Percentiles rank a stretch among this genome's conserved stretches.
Evolutionary conservation across 2,797 vertebrate genomes (phyloP).

Genomic region (Melanotaenia boesemani): DNA sequence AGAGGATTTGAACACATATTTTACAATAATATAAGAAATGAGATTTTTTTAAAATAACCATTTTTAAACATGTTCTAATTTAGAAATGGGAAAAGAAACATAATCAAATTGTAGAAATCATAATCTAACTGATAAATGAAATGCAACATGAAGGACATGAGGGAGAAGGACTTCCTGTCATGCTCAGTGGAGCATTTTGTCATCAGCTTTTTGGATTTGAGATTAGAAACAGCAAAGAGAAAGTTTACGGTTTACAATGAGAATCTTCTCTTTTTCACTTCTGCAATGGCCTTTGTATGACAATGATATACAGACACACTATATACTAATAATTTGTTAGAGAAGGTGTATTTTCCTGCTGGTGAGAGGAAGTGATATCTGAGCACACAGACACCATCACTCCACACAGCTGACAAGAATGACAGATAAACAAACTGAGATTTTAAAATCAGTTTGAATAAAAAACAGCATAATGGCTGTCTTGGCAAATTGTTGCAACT

Average conservation of each 20-base stretch:
- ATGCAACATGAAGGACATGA: not conserved
- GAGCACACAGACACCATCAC: not conserved
- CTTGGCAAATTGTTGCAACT: too few species aligned
- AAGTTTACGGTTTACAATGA: not conserved
- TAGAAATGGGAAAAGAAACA: not conserved
- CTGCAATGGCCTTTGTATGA: slow-evolving; percentile 6
- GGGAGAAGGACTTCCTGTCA: not conserved
- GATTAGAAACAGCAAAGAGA: not conserved
- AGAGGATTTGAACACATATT: not conserved
- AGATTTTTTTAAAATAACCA: not conserved
- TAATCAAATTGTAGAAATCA: not conserved
- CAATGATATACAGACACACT: not conserved
- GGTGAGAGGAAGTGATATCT: slow-evolving; percentile 29
- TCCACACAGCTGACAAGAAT: not conserved
- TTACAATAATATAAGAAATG: not conserved
- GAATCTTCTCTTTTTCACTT: slow-evolving; percentile 14
- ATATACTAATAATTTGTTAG: not conserved
- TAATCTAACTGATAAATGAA: not conserved
- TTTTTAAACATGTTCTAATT: not conserved
- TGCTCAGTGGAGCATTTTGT: not conserved
- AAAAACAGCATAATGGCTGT: too few species aligned
- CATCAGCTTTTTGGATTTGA: not conserved
- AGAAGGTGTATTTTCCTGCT: not conserved
- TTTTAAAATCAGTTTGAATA: too few species aligned
- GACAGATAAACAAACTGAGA: too few species aligned